Evolutionary conservation across 2,113 vertebrate species (phyloP).

Genomic region (Sterna hirundo): DNA sequence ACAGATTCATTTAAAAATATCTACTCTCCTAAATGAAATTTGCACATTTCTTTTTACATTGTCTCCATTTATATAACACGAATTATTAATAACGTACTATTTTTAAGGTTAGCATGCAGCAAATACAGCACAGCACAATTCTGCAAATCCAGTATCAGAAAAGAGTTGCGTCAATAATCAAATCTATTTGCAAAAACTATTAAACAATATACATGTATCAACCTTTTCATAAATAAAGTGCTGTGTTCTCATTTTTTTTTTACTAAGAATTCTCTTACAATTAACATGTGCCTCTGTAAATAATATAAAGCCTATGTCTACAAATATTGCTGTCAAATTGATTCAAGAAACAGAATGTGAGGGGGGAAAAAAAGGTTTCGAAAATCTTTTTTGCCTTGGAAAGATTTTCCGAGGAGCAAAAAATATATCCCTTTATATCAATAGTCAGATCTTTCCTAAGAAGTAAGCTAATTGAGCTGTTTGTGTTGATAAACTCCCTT

Average conservation of each 20-base stretch:
- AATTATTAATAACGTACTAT: background rate
- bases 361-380: background rate
- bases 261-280: background rate
- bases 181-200: conserved; percentile 18
- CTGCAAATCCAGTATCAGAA: background rate
- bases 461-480: conserved; percentile 96
- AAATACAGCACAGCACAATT: background rate
- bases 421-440: conserved; percentile 78
- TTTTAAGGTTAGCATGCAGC: background rate
- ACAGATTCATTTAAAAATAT: background rate
- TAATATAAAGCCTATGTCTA: background rate
- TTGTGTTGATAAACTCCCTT: conserved; percentile 95
- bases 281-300: background rate
- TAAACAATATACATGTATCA: background rate
- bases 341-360: conserved; percentile 34
- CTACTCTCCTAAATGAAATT: background rate
- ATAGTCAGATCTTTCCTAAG: conserved; percentile 90
- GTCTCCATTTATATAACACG: background rate
- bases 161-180: background rate
- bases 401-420: conserved; percentile 59
- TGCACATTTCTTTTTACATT: background rate
- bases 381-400: conserved; percentile 1
- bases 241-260: conserved; percentile 4
- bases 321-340: conserved; percentile 29
- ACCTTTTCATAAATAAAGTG: background rate